Evolutionary conservation across 2,888 invertebrate genomes (phyloP).

Genomic region (Parochlus steinenii): DNA sequence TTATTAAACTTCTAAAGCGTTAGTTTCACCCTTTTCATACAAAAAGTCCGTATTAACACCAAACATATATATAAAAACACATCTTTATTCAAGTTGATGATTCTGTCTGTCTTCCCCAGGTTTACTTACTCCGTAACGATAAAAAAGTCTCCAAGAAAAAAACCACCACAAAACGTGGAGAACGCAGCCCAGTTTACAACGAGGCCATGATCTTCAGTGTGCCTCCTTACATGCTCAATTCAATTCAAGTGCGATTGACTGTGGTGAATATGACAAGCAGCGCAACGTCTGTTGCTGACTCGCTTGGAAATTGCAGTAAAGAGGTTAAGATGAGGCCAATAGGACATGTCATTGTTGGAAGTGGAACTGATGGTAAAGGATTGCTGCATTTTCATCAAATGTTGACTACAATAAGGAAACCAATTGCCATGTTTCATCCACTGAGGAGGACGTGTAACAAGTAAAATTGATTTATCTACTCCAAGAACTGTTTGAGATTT

Average conservation of each 20-base stretch:
- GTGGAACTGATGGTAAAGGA: constrained; percentile 51
- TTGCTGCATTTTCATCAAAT: constrained; percentile 71
- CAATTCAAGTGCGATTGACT: constrained; percentile 55
- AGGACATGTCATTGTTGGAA: constrained; percentile 65
- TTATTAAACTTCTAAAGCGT: too few species aligned
- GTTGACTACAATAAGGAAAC: constrained; percentile 60
- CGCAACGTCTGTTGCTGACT: constrained; percentile 13
- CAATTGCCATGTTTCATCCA: constrained; percentile 74
- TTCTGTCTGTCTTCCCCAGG: constrained; percentile 29
- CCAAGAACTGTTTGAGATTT: background rate
- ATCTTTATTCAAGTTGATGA: too few species aligned
- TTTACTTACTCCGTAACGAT: constrained; percentile 61
- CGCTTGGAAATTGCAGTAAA: constrained; percentile 31
- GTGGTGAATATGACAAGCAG: constrained; percentile 36
- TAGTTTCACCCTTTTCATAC: too few species aligned
- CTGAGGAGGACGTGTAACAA: constrained; percentile 29
- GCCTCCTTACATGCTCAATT: constrained; percentile 50
- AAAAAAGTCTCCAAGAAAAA: constrained; percentile 70
- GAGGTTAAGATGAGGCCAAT: constrained; percentile 45
- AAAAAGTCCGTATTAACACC: too few species aligned
- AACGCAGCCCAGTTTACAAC: constrained; percentile 62
- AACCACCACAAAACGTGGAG: constrained; percentile 56
- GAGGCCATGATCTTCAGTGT: constrained; percentile 74
- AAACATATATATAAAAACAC: too few species aligned
- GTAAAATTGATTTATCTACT: constrained; percentile 1